Evolutionary conservation across 2,797 vertebrate species (phyloP), one percentile per base, ranked within the genome.

Genomic region (Xerus rutilus): DNA sequence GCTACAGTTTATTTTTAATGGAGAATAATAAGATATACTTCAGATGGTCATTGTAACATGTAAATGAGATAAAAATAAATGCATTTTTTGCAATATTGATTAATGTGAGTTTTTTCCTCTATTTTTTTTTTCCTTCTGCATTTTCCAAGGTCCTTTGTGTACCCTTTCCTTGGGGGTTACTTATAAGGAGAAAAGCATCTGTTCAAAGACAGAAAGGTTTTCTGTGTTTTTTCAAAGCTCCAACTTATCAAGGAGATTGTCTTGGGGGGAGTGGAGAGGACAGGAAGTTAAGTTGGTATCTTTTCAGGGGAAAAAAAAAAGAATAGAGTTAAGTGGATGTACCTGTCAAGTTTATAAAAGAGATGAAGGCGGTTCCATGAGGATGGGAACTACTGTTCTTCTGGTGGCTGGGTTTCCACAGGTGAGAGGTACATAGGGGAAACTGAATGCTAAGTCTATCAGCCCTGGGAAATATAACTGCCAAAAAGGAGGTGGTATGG

Each of bases 101-200:
- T 76, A 12, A 52, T 92, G 49, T 67, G 23, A 62, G 35, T 2
- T 6, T 54, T 65, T n/a, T 47, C 3, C 43, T 52, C 5, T 17
- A 7, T 65, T 76, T 84, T 64, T 39, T 52, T 47, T 39, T 35
- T 49, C 64, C 20, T 67, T 73, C 57, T 35, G n/a, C 10, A 73
- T 79, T 92, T 77, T 49, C 43, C 64, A 92, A 47, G 49, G 62
- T 74, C 35, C 12, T 74, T 85, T 70, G 28, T 72, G 52, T 15
- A 86, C 3, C 30, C 57, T 59, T 79, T 64, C 67, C n/a, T 64
- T 64, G 49, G 62, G 25, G 74, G 12, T 78, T 81, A 89, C 70
- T 69, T 76, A 85, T 64, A 94, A 57, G 62, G 78, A 81, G 52
- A 70, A 84, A 69, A 92, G 32, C 45, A 89, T 28, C 52, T 94